phyloP scores from a whole-genome alignment of 2,888 invertebrate species.

The Lagria hirta region DNA sequence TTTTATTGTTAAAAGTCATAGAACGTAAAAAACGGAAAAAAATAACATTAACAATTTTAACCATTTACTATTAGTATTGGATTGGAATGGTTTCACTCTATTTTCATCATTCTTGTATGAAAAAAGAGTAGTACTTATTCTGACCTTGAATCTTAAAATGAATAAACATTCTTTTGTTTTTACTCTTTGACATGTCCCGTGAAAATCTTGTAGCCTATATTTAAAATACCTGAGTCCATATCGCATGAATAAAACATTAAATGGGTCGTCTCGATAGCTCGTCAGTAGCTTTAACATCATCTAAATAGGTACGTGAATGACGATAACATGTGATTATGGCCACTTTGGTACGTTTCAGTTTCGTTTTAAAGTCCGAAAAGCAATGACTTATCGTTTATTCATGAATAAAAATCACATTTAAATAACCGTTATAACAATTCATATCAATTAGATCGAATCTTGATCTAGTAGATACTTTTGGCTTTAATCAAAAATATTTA shows the following conservation, averaged over 20 bases:
- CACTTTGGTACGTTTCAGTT: slow-evolving; percentile 19
- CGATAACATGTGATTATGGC: slow-evolving; percentile 27
- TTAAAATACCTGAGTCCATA: slow-evolving; percentile 10
- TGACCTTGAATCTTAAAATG: no score
- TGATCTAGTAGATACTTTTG: slow-evolving; percentile 12
- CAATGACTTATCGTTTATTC: slow-evolving; percentile 23
- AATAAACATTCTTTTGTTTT: no score
- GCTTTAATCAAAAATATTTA: no score
- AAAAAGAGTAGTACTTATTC: no score
- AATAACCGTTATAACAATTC: slow-evolving; percentile 16
- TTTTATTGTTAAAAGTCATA: no score
- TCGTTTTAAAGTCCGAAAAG: slow-evolving; percentile 19
- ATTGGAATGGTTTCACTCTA: no score
- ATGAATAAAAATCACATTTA: slow-evolving; percentile 28
- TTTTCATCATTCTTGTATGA: no score
- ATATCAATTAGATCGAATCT: slow-evolving; percentile 17
- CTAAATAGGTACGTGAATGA: slow-evolving; percentile 23
- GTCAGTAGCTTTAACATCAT: slow-evolving; percentile 23
- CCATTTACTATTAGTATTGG: no score
- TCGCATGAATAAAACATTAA: slow-evolving; percentile 23
- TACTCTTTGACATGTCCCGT: no score
- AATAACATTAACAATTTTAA: no score
- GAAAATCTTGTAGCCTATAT: slow-evolving; percentile 10
- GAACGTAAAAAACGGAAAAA: no score
- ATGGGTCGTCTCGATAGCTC: slow-evolving; percentile 18